phyloP scores from a whole-genome alignment of 2,797 vertebrate genomes.

The Xiphophorus birchmanni region DNA sequence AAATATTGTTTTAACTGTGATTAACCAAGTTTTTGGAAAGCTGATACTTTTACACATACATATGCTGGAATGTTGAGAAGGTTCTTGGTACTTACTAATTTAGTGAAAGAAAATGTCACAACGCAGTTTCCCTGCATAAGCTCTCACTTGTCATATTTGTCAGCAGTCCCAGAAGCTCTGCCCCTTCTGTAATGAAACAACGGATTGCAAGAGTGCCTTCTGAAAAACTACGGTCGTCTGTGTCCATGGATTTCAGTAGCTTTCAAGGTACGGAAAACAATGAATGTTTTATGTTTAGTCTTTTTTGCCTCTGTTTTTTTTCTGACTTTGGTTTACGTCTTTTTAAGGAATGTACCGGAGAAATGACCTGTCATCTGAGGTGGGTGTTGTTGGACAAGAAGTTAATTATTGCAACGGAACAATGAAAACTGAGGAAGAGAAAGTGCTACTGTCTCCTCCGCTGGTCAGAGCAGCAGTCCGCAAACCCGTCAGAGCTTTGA shows the following conservation, averaged over 20 bases:
- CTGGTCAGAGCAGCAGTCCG: slow-evolving; percentile 66
- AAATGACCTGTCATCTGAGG: slow-evolving; percentile 71
- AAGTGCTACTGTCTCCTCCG: slow-evolving; percentile 56
- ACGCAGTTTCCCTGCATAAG: slow-evolving; percentile 10
- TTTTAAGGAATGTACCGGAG: slow-evolving; percentile 65
- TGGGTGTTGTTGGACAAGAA: slow-evolving; percentile 82
- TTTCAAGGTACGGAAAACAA: slow-evolving; percentile 79
- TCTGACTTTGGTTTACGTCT: slow-evolving; percentile 9
- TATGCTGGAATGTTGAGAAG: not conserved
- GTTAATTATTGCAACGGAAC: slow-evolving; percentile 79
- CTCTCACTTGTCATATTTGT: slow-evolving; percentile 45
- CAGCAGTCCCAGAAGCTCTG: slow-evolving; percentile 69
- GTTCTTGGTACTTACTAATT: not conserved
- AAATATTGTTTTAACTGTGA: not conserved
- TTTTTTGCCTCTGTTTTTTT: not conserved
- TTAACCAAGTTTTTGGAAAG: not conserved
- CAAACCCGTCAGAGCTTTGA: slow-evolving; percentile 79
- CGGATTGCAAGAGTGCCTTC: slow-evolving; percentile 74
- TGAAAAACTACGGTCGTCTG: slow-evolving; percentile 70
- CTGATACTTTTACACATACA: not conserved
- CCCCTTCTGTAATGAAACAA: slow-evolving; percentile 63
- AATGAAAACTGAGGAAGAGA: slow-evolving; percentile 78
- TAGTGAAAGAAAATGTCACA: not conserved
- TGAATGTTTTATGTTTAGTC: not conserved
- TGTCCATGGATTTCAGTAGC: slow-evolving; percentile 71